A percentile compares a stretch with the other conserved stretches of the same genome.
Evolutionary conservation across 2,113 vertebrate genomes (phyloP).

Genomic region (Cyprinodon brontotheroides): DNA sequence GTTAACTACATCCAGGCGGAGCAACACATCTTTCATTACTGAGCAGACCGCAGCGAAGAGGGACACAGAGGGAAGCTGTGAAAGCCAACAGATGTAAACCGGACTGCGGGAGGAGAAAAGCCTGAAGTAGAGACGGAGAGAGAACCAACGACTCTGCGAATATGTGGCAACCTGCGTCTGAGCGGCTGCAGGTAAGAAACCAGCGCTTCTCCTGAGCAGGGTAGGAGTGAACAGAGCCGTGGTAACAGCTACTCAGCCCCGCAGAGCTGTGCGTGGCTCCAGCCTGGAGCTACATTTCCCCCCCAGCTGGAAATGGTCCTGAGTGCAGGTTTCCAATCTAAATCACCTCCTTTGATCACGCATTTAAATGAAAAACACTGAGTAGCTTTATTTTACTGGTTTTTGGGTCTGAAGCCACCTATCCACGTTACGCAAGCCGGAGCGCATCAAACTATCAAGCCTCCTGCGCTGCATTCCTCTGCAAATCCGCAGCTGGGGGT

Average conservation of each 20-base stretch:
- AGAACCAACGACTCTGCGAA: slow-evolving; percentile 62
- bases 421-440: slow-evolving; percentile 54
- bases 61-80: slow-evolving; percentile 59
- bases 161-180: slow-evolving; percentile 96
- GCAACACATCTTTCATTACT: slow-evolving; percentile 74
- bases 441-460: slow-evolving; percentile 35
- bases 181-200: slow-evolving; percentile 90
- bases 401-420: slow-evolving; percentile 26
- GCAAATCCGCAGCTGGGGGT: neutral
- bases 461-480: slow-evolving; percentile 23
- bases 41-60: slow-evolving; percentile 57
- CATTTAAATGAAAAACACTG: neutral
- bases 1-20: slow-evolving; percentile 78
- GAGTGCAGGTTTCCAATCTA: neutral
- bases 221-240: slow-evolving; percentile 19
- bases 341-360: too few relatives aligned
- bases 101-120: slow-evolving; percentile 63
- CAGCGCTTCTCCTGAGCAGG: slow-evolving; percentile 16
- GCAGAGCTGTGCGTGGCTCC: slow-evolving; percentile 24
- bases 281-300: neutral
- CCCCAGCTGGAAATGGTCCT: slow-evolving; percentile 30
- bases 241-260: slow-evolving; percentile 10
- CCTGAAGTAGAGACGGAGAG: slow-evolving; percentile 62
- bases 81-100: slow-evolving; percentile 81
- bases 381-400: neutral